Evolutionary conservation across 2,113 vertebrate genomes (phyloP).

Genomic region (Nymphicus hollandicus): DNA sequence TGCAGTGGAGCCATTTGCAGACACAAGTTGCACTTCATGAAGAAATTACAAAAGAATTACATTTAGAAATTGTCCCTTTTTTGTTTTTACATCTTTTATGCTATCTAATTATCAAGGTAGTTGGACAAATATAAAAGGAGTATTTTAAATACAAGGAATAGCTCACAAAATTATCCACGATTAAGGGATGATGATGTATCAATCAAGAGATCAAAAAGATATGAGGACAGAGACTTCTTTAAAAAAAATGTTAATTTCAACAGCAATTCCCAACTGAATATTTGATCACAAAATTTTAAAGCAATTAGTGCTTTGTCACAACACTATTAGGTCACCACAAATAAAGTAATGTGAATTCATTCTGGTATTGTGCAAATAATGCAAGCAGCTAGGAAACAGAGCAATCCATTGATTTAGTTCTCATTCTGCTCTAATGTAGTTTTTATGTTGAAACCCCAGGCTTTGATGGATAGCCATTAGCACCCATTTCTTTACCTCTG

Average conservation of each 20-base stretch:
- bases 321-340: background rate
- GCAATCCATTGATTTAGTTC: constrained; percentile 19
- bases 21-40: background rate
- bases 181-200: background rate
- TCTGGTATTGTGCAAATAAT: background rate
- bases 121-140: background rate
- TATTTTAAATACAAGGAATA: constrained; percentile 9
- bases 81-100: background rate
- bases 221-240: background rate
- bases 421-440: constrained; percentile 15
- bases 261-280: background rate
- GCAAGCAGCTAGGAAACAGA: background rate
- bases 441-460: constrained; percentile 27
- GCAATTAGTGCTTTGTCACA: constrained; percentile 6
- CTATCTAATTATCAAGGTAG: background rate
- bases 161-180: background rate
- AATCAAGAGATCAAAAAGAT: constrained; percentile 43
- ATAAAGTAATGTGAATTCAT: constrained; percentile 21
- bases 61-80: background rate
- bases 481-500: background rate
- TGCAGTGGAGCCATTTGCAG: background rate
- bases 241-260: constrained; percentile 12
- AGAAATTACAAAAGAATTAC: background rate
- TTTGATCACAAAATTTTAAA: constrained; percentile 14
- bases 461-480: constrained; percentile 17